Base-by-base conservation (phyloP, 2,797 vertebrate genomes). In the Acrossocheilus fasciatus region DNA sequence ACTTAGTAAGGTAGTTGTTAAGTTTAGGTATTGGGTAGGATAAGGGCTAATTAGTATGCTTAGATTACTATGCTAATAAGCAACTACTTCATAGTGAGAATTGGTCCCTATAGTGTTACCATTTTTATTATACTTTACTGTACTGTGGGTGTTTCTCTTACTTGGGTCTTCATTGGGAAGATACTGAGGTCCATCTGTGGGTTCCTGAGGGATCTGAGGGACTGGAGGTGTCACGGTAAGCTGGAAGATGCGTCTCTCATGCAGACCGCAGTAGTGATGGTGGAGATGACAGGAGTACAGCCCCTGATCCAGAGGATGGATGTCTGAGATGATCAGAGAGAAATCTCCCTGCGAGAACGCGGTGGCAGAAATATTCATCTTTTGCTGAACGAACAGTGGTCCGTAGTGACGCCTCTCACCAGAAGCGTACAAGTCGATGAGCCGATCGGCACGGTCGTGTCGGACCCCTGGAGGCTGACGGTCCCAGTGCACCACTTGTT, bases 231-330 rank as follows among this genome's bases (percentile, higher is more conserved):
- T 95, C 0, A 99, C 96, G 0, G 86, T 89, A 70, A 99, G 91
- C 54, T 92, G 96, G 94, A 97, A 98, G 92, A 97, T 93, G 75
- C 98, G 93, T 69, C 98, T 96, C 90, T 99, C 98, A 0, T 99
- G 97, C 3, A 99, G 94, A 20, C 98, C 98, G 0, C 98, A 99
- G 95, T 99, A 99, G 92, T 99, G 98, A 75, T 99, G 98, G 91
- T 99, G 98, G 68, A 99, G 96, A 91, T 99, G 98, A 91, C 98
- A 99, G 6, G 98, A 98, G 83, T 99, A 99, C n/a, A 95, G 94
- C n/a, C 98, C 98, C 90, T 96, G 94, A 6, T 99, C 98, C 0
- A 94, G 92, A 0, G 88, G 93, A 91, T 97, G 96, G 87, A 99
- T 93, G 70, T 92, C 86, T 0, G 95, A 94, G 86, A 99, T 97